phyloP scores from a whole-genome alignment of 2,888 invertebrate species.

The Leptogaster cylindrica region DNA sequence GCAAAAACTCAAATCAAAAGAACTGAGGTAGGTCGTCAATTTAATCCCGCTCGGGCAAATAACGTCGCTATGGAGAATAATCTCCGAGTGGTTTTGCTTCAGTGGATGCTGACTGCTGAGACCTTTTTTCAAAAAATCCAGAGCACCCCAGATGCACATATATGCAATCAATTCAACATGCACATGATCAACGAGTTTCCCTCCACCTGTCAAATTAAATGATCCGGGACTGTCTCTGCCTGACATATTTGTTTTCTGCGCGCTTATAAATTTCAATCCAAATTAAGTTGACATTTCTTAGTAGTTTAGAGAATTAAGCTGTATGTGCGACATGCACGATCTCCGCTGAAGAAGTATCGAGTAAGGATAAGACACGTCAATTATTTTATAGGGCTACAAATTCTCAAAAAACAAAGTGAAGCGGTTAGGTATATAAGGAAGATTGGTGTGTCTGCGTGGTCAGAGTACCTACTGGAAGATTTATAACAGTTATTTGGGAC shows the following conservation, averaged over 20 bases:
- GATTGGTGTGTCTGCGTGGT: too few species aligned
- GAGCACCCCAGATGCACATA: slow-evolving; percentile 19
- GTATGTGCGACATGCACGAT: slow-evolving; percentile 45
- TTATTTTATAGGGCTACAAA: slow-evolving; percentile 51
- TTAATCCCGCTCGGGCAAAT: slow-evolving; percentile 50
- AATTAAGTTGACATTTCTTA: slow-evolving; percentile 52
- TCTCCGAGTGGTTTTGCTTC: slow-evolving; percentile 11
- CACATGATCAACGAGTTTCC: slow-evolving; percentile 15
- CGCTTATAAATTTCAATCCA: slow-evolving; percentile 53
- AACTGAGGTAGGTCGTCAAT: slow-evolving; percentile 52
- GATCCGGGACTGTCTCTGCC: slow-evolving; percentile 51
- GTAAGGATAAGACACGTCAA: slow-evolving; percentile 52
- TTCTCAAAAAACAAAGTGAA: too few species aligned
- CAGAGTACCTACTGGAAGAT: too few species aligned
- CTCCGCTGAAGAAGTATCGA: slow-evolving; percentile 50
- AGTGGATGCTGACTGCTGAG: too few species aligned
- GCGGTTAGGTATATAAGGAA: too few species aligned
- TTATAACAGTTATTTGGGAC: too few species aligned
- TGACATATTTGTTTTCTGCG: slow-evolving; percentile 52
- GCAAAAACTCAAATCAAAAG: slow-evolving; percentile 47
- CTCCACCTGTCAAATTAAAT: slow-evolving; percentile 52
- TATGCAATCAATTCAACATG: neutral
- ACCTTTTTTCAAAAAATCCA: slow-evolving; percentile 21
- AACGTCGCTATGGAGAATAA: slow-evolving; percentile 49
- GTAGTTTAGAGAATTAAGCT: slow-evolving; percentile 51